phyloP scores from a whole-genome alignment of 2,113 vertebrate genomes.

The Fregata magnificens region DNA sequence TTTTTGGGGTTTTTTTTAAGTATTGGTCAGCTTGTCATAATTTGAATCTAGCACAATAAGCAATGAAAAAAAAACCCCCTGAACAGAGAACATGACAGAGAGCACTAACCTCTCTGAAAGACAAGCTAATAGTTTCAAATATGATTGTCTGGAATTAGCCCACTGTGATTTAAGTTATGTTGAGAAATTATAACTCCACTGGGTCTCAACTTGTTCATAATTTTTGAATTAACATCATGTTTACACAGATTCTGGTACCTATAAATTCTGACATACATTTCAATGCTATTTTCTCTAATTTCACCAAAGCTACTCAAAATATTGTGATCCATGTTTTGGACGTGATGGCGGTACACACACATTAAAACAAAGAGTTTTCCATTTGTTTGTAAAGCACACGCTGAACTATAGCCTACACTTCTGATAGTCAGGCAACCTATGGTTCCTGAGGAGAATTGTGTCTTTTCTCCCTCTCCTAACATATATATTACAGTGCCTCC shows the following conservation, averaged over 20 bases:
- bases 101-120: neutral
- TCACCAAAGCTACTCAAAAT: neutral
- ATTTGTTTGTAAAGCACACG: neutral
- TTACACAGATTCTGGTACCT: neutral
- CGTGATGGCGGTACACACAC: accelerated
- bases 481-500: neutral
- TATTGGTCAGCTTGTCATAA: neutral
- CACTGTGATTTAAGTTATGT: neutral
- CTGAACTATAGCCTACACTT: neutral
- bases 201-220: neutral
- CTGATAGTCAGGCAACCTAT: neutral
- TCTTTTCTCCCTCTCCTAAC: neutral
- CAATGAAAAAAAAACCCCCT: neutral
- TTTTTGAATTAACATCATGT: neutral
- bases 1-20: neutral
- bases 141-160: neutral
- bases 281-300: neutral
- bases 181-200: neutral
- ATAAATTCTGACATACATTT: neutral
- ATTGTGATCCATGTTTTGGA: neutral
- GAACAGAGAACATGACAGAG: neutral
- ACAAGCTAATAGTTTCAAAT: neutral
- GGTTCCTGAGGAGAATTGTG: neutral
- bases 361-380: neutral
- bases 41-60: neutral